Evolutionary conservation across 2,797 vertebrate species (phyloP).

Genomic region (Threskiornis aethiopicus): DNA sequence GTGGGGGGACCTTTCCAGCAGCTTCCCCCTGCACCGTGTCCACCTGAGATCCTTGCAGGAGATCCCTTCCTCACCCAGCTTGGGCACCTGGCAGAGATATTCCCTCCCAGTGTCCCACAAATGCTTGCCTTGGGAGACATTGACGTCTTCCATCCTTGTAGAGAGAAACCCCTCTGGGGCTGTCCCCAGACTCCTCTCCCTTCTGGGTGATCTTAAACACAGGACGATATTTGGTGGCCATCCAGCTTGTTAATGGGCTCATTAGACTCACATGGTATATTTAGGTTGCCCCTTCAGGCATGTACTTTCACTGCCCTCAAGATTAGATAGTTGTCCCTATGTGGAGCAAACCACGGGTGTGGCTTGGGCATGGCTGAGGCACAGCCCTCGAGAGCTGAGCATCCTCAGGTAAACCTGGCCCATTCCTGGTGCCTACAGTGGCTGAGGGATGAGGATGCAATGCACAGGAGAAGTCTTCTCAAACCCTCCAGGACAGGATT

Average conservation of each 20-base stretch:
- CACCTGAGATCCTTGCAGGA: background rate
- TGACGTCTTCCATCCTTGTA: background rate
- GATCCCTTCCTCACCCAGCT: background rate
- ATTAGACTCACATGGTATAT: background rate
- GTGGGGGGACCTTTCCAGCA: background rate
- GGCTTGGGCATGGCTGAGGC: background rate
- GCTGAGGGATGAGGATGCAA: background rate
- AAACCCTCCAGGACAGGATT: background rate
- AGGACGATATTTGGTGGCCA: background rate
- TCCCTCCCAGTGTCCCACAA: background rate
- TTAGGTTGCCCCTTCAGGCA: background rate
- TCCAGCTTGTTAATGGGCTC: background rate
- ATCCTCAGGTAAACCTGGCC: background rate
- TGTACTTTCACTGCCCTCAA: background rate
- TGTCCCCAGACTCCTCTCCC: background rate
- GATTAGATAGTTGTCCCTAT: background rate
- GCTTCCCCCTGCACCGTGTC: rapidly evolving
- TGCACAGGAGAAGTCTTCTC: background rate
- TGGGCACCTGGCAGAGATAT: background rate
- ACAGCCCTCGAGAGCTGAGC: background rate
- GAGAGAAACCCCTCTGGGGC: background rate
- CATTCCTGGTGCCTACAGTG: background rate
- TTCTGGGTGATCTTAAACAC: background rate
- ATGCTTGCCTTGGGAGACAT: rapidly evolving
- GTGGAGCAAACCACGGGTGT: background rate